Percentiles rank a stretch among this genome's conserved stretches.
Evolutionary conservation across 2,888 invertebrate species (phyloP).

Genomic region (Linnaemya vulpina): DNA sequence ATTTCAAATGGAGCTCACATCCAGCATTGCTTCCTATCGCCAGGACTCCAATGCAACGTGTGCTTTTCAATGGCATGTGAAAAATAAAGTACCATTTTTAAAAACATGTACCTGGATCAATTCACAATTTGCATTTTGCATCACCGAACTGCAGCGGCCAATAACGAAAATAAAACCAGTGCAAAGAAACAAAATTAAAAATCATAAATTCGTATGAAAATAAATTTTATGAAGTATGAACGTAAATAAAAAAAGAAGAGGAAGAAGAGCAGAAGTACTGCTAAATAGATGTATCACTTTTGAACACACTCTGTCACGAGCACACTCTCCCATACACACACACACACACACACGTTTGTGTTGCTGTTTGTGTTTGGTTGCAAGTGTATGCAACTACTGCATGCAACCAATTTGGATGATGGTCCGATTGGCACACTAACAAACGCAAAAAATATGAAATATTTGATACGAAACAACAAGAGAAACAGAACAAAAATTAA

Average conservation of each 20-base stretch:
- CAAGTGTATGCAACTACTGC: conserved; percentile 52
- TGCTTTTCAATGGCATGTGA: not conserved
- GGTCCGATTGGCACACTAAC: conserved; percentile 57
- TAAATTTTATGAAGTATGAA: conserved; percentile 60
- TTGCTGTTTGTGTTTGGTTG: conserved; percentile 5
- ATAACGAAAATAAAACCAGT: not conserved
- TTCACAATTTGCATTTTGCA: not conserved
- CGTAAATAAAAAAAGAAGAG: too few species aligned
- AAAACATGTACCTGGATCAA: not conserved
- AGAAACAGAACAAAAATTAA: conserved; percentile 41
- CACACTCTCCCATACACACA: not conserved
- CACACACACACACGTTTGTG: conserved; percentile 9
- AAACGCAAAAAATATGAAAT: conserved; percentile 38
- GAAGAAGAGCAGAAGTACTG: conserved; percentile 18
- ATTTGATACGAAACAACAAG: conserved; percentile 55
- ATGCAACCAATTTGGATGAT: conserved; percentile 69
- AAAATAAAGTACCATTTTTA: not conserved
- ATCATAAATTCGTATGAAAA: conserved; percentile 57
- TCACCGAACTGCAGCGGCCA: not conserved
- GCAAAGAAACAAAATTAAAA: conserved; percentile 59
- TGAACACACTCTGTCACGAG: conserved; percentile 17
- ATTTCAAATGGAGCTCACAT: too few species aligned
- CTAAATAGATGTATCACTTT: conserved; percentile 46
- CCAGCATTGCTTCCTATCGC: too few species aligned
- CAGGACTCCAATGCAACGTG: not conserved